These are phyloP conservation scores for Hypsibius dujardini DNA, from an alignment of 1,140 invertebrate genomes.

Conservation along the genomic window DNA sequence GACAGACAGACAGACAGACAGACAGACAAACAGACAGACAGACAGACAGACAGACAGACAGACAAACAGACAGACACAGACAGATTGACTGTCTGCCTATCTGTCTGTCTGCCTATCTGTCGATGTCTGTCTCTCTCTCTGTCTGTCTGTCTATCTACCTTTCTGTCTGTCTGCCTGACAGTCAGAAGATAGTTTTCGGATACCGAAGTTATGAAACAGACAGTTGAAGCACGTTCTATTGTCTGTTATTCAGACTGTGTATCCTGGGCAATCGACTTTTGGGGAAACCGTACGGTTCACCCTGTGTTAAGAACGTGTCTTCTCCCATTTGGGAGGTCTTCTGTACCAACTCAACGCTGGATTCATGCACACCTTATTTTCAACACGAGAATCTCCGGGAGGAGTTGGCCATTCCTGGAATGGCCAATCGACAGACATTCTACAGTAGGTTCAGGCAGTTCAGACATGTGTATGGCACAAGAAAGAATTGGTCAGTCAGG, in stretches of 20 bases:
- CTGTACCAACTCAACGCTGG: slow-evolving; percentile 37
- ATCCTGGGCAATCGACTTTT: slow-evolving; percentile 64
- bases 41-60: too few relatives aligned
- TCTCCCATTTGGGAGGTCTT: slow-evolving; percentile 47
- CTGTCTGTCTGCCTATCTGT: too few relatives aligned
- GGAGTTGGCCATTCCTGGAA: slow-evolving; percentile 52
- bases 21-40: too few relatives aligned
- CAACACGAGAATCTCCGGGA: slow-evolving; percentile 37
- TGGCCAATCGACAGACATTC: slow-evolving; percentile 44
- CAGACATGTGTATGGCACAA: slow-evolving; percentile 18
- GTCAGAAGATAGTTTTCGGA: slow-evolving; percentile 19
- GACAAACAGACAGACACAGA: too few relatives aligned
- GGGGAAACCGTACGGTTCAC: slow-evolving; percentile 46
- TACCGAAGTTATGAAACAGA: slow-evolving; percentile 17
- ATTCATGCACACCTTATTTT: slow-evolving; percentile 60
- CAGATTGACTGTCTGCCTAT: too few relatives aligned
- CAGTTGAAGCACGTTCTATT: slow-evolving; percentile 17
- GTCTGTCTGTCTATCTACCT: background rate
- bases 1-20: too few relatives aligned
- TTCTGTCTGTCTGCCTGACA: slow-evolving; percentile 17
- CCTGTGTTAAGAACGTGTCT: slow-evolving; percentile 56
- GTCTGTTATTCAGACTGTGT: slow-evolving; percentile 57
- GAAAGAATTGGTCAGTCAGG: too few relatives aligned
- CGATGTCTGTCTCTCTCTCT: too few relatives aligned
- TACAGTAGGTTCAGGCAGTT: background rate